phyloP scores from a whole-genome alignment of 2,113 vertebrate genomes.

The Lepisosteus oculatus region DNA sequence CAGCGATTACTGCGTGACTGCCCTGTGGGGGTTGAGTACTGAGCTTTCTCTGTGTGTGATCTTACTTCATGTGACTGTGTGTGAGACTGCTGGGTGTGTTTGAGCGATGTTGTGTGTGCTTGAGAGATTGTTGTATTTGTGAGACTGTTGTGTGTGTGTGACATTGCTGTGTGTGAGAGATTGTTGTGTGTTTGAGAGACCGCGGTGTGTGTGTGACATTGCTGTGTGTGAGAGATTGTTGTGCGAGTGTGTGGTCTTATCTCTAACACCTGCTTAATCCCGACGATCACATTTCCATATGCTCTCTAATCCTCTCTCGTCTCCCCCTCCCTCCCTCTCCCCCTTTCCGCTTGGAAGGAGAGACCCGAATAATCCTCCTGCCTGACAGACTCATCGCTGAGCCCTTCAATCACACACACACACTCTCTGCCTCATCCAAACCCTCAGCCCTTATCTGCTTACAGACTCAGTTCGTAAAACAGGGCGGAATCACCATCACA shows the following conservation, averaged over 20 bases:
- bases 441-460: too few relatives aligned
- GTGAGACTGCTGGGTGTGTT: too few relatives aligned
- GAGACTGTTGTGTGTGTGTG: not conserved
- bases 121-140: not conserved
- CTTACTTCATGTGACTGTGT: too few relatives aligned
- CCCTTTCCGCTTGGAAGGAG: conserved; percentile 48
- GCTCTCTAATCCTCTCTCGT: conserved; percentile 52
- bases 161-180: not conserved
- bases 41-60: too few relatives aligned
- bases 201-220: conserved; percentile 21
- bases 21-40: too few relatives aligned
- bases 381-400: conserved; percentile 46
- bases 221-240: not conserved
- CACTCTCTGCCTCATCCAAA: too few relatives aligned
- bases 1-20: too few relatives aligned
- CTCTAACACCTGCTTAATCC: conserved; percentile 52
- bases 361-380: conserved; percentile 59
- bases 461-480: too few relatives aligned
- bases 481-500: too few relatives aligned
- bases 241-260: conserved; percentile 24
- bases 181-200: not conserved
- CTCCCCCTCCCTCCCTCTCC: conserved; percentile 38
- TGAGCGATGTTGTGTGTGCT: not conserved
- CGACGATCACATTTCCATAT: conserved; percentile 52
- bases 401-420: conserved; percentile 10